Evolutionary conservation across 2,888 invertebrate genomes (phyloP), one percentile per base, ranked within the genome.

Genomic region (Eupithecia insigniata): DNA sequence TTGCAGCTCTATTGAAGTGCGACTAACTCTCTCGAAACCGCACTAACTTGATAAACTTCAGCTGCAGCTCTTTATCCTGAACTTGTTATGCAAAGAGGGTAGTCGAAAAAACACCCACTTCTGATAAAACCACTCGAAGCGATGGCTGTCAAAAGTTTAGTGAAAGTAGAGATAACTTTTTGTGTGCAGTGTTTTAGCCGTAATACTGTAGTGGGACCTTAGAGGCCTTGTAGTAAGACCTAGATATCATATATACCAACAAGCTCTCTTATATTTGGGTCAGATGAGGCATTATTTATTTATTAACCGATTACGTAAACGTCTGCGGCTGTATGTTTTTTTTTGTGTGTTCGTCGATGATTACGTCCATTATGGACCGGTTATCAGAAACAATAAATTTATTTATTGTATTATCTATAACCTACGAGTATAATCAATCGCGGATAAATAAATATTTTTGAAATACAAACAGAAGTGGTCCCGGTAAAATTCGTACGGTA

Each of bases 71-170:
- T 58, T 65, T 71, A 67, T 58, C 55, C 64, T 62, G 34, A 67
- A 67, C 71, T 71, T 68, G 36, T 71, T 67, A 68, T 72, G 68
- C 68, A 60, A 39, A 66, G 65, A 55, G 43, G 65, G 67, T 66
- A 60, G 60, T 72, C 58, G 26, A 65, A 58, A 68, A 72, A 72
- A 68, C 64, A 62, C 36, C 36, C 36, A 51, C 69, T 69, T 65
- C 26, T 64, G 67, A 71, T 58, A 64, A 67, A 71, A 67, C 66
- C 36, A 60, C 60, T 60, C 32, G 22, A 51, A 51, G n/a, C 46
- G 30, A 55, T 39, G 58, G 58, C 51, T 39, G 64, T 65, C 34
- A 16, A 26, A 46, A 28, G 22, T 66, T 60, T 12, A 16, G 64
- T 26, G 4, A 12, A 55, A 26, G 4, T n/a, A 26, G 51, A 26